Conservation (phyloP, 2,888 invertebrate genomes). For the Cistogaster globosa region DNA sequence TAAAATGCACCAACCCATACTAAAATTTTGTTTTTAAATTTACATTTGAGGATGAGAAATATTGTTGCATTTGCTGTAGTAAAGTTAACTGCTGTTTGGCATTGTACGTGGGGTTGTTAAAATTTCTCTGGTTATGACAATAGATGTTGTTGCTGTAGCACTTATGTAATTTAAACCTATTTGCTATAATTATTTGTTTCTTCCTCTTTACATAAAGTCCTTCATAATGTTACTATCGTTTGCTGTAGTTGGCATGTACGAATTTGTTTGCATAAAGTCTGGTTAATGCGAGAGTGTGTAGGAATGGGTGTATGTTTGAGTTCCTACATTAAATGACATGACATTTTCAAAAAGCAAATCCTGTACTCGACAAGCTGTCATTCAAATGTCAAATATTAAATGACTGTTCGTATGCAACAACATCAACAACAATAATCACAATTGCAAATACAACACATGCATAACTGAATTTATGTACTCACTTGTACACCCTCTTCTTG, state of each 20-base stretch:
- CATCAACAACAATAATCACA: conserved; percentile 42
- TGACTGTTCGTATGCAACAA: conserved; percentile 65
- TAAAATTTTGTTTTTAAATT: too few species aligned
- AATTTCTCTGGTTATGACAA: background rate
- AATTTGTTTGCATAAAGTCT: conserved; percentile 32
- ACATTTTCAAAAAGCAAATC: conserved; percentile 73
- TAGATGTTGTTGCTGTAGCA: background rate
- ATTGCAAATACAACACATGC: conserved; percentile 54
- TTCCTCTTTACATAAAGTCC: background rate
- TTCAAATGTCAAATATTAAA: conserved; percentile 78
- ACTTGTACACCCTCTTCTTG: background rate
- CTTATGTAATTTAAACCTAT: conserved; percentile 11
- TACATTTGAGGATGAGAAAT: too few species aligned
- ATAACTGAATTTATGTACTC: conserved; percentile 43
- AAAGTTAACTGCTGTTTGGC: too few species aligned
- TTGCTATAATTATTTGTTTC: conserved; percentile 23
- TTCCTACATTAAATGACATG: conserved; percentile 66
- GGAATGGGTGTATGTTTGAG: conserved; percentile 5
- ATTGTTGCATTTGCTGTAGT: too few species aligned
- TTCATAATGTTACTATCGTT: conserved; percentile 40
- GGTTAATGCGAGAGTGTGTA: conserved; percentile 6
- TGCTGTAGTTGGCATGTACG: conserved; percentile 37
- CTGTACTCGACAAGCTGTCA: conserved; percentile 79
- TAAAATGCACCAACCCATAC: too few species aligned
- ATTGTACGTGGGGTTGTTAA: background rate